Percentiles rank a stretch among this genome's conserved stretches.
Conservation (phyloP, 2,113 vertebrate species). For the Orientallactaga bullata region DNA sequence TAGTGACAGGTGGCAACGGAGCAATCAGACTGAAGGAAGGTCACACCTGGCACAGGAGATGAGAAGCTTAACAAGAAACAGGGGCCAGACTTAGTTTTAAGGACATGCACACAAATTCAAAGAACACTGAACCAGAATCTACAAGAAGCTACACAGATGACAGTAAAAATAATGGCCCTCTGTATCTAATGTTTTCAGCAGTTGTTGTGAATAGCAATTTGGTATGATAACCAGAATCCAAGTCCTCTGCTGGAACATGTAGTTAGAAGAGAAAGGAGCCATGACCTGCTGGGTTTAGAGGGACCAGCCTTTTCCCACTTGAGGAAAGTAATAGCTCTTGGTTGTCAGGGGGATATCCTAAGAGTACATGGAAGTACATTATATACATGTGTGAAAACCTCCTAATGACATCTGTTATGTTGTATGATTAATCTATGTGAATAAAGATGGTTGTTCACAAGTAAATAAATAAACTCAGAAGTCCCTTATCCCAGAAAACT, state of each 20-base stretch:
- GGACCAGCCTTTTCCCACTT: not conserved
- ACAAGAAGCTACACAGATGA: not conserved
- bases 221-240: not conserved
- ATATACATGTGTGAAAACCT: not conserved
- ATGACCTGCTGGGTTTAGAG: not conserved
- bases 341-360: not conserved
- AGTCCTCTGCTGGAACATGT: too few relatives aligned
- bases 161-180: not conserved
- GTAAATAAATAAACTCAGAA: not conserved
- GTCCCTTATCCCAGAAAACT: not conserved
- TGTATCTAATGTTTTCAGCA: not conserved
- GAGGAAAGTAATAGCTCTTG: too few relatives aligned
- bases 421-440: too few relatives aligned
- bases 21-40: not conserved
- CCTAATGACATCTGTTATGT: not conserved
- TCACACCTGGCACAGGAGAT: not conserved
- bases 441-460: not conserved
- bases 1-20: accelerated
- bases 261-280: not conserved
- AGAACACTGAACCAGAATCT: not conserved
- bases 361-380: not conserved
- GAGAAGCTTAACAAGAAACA: not conserved
- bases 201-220: not conserved
- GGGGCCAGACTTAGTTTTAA: not conserved
- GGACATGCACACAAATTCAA: too few relatives aligned